Percentiles rank a stretch among this genome's conserved stretches.
Evolutionary conservation across 1,140 invertebrate genomes (phyloP).

Genomic region (Drosophila auraria): DNA sequence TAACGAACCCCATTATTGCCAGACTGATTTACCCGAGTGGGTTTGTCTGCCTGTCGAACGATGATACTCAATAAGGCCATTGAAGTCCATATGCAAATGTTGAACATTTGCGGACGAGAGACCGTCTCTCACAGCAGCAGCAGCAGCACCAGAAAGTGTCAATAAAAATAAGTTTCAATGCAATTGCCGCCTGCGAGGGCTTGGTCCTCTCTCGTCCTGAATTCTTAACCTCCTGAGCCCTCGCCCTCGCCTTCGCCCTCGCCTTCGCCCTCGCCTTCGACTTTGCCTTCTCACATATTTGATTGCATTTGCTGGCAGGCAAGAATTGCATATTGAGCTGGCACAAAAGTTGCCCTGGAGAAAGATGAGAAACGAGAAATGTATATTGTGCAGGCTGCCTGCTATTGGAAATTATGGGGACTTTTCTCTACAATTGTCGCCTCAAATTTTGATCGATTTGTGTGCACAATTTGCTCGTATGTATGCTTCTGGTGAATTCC

Average conservation of each 20-base stretch:
- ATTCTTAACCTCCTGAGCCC: conserved; percentile 6
- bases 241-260: too few species aligned
- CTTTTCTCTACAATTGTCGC: conserved; percentile 35
- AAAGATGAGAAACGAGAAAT: conserved; percentile 28
- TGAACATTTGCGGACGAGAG: conserved; percentile 26
- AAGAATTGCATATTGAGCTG: conserved; percentile 55
- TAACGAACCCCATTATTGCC: conserved; percentile 33
- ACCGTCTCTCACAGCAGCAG: background rate
- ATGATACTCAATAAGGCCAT: conserved; percentile 23
- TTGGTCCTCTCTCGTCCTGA: conserved; percentile 5
- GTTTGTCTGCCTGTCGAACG: conserved; percentile 5
- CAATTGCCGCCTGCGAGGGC: conserved; percentile 42
- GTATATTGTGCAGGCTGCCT: conserved; percentile 22
- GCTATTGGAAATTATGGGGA: conserved; percentile 2
- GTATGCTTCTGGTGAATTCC: background rate
- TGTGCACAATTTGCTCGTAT: conserved; percentile 40
- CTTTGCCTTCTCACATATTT: conserved; percentile 13
- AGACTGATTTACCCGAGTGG: conserved; percentile 11
- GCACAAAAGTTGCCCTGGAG: conserved; percentile 22
- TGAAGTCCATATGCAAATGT: conserved; percentile 54
- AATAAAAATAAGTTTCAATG: conserved; percentile 69
- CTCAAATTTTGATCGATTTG: conserved; percentile 38
- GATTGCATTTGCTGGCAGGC: conserved; percentile 62
- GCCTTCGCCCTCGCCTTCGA: background rate
- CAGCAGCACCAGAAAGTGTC: conserved; percentile 38